phyloP scores from a whole-genome alignment of 2,113 vertebrate genomes.

The Pluvialis apricaria region DNA sequence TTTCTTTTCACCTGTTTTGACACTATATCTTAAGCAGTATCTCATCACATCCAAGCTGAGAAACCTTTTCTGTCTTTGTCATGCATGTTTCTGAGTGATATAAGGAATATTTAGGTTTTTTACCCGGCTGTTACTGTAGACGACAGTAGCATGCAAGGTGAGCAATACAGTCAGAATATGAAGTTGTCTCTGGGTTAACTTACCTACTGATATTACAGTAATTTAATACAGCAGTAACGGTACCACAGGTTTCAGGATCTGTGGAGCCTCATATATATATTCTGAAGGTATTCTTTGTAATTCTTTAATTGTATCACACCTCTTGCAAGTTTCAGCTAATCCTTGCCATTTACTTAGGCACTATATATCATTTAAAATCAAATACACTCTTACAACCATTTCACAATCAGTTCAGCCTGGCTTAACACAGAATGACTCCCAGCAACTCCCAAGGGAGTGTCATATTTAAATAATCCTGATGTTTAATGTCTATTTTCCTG shows the following conservation, averaged over 20 bases:
- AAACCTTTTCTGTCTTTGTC: neutral
- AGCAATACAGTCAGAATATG: neutral
- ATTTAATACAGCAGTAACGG: neutral
- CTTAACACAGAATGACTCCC: neutral
- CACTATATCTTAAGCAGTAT: neutral
- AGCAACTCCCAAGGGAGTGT: neutral
- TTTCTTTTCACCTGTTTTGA: neutral
- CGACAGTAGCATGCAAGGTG: no score
- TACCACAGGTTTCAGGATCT: neutral
- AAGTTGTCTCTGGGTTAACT: neutral
- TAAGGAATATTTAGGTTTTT: neutral
- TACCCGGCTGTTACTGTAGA: neutral
- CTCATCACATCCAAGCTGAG: neutral
- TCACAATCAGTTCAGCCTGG: neutral
- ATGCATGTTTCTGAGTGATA: fast-evolving
- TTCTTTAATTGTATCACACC: neutral
- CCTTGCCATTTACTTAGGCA: neutral
- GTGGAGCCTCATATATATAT: neutral
- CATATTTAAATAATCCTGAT: neutral
- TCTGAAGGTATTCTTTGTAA: neutral
- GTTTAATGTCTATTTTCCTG: neutral
- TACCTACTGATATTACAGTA: neutral
- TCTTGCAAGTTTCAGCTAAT: neutral
- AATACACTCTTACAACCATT: neutral
- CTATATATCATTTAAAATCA: neutral